Percentiles rank a stretch among this genome's conserved stretches.
These are phyloP conservation scores for Stenodera caucasica DNA, from an alignment of 2,888 invertebrate genomes.

Conservation along the genomic window DNA sequence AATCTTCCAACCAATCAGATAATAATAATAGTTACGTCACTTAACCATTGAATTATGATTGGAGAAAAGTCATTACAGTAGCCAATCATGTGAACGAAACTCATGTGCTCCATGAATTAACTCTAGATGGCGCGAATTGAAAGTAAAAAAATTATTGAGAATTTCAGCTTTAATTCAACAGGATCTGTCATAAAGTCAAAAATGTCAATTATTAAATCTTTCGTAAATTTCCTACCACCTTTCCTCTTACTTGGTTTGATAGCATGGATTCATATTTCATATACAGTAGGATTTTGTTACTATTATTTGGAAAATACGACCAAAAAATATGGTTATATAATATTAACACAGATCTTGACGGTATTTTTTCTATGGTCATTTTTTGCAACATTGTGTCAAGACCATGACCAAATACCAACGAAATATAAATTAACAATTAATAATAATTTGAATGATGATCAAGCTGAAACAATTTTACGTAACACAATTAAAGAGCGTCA, in stretches of 20 bases:
- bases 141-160: not conserved
- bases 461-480: constrained; percentile 27
- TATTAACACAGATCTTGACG: constrained; percentile 21
- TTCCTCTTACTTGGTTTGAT: constrained; percentile 1
- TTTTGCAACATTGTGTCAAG: constrained; percentile 28
- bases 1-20: no score
- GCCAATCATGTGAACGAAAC: no score
- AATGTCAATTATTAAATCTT: constrained; percentile 15
- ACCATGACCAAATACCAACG: constrained; percentile 28
- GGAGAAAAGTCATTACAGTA: no score
- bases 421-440: constrained; percentile 31
- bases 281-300: constrained; percentile 14
- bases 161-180: not conserved
- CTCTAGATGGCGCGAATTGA: no score
- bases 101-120: no score
- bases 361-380: constrained; percentile 35
- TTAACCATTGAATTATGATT: no score
- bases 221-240: constrained; percentile 10
- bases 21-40: no score
- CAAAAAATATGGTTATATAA: constrained; percentile 11
- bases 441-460: constrained; percentile 16
- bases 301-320: not conserved
- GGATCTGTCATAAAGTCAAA: constrained; percentile 5
- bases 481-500: constrained; percentile 40
- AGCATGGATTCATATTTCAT: constrained; percentile 12